A percentile compares a stretch with the other conserved stretches of the same genome.
Conservation (phyloP, 2,888 invertebrate species). For the Hydrotaea cyrtoneurina region DNA sequence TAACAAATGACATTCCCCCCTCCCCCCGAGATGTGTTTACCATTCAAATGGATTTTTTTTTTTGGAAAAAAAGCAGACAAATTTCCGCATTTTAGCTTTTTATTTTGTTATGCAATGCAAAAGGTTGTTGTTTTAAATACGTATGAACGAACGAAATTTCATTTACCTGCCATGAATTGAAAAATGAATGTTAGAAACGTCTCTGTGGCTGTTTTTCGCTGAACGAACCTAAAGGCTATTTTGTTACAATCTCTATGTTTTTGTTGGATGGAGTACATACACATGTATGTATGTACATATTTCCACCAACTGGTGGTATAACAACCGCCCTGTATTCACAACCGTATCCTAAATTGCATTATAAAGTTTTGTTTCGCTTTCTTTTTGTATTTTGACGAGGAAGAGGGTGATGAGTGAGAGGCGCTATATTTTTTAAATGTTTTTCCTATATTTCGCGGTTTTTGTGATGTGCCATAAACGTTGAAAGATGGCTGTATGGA, state of each 20-base stretch:
- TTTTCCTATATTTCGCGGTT: conserved; percentile 54
- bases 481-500: too few species aligned
- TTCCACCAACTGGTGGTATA: neutral
- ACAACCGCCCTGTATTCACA: neutral
- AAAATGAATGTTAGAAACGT: conserved; percentile 35
- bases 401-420: neutral
- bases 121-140: neutral
- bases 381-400: neutral
- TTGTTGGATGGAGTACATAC: conserved; percentile 19
- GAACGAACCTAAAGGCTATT: conserved; percentile 54
- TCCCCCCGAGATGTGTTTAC: neutral
- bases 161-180: neutral
- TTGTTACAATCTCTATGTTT: conserved; percentile 60
- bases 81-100: conserved; percentile 25
- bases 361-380: conserved; percentile 20
- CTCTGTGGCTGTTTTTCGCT: neutral
- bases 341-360: conserved; percentile 5
- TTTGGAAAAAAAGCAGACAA: neutral
- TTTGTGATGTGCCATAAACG: conserved; percentile 28
- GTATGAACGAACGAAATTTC: neutral
- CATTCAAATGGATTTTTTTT: neutral
- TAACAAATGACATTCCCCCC: neutral
- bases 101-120: neutral
- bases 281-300: neutral
- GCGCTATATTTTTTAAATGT: conserved; percentile 29